These are phyloP conservation scores for Syrphus vitripennis DNA, from an alignment of 2,888 invertebrate genomes.

Conservation along the genomic window DNA sequence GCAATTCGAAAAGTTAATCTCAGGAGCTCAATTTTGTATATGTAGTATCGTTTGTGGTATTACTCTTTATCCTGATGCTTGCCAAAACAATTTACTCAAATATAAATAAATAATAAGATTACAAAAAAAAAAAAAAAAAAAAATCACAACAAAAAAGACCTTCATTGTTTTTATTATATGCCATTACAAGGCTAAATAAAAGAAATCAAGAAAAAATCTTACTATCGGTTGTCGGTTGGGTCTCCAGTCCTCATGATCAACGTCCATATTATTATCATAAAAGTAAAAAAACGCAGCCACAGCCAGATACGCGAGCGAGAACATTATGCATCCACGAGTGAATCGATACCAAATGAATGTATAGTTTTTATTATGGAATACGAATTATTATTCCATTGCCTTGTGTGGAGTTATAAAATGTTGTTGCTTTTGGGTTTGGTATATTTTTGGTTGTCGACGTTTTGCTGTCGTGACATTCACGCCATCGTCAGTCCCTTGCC, in stretches of 20 bases:
- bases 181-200: constrained; percentile 27
- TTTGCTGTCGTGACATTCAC: neutral
- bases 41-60: neutral
- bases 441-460: neutral
- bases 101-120: constrained; percentile 14
- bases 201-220: neutral
- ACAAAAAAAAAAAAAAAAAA: constrained; percentile 25
- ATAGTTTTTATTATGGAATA: no score
- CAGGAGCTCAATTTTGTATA: constrained; percentile 22
- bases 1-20: constrained; percentile 42
- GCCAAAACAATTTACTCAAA: constrained; percentile 20
- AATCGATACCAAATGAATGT: constrained; percentile 31
- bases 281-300: neutral
- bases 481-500: neutral
- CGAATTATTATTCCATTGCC: neutral
- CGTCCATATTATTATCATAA: neutral
- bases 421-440: neutral
- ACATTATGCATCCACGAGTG: constrained; percentile 22
- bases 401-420: neutral
- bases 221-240: constrained; percentile 29
- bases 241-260: neutral
- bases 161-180: constrained; percentile 45
- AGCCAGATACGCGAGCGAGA: constrained; percentile 53
- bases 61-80: neutral
- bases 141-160: constrained; percentile 32